A percentile compares a stretch with the other conserved stretches of the same genome.
phyloP scores from a whole-genome alignment of 2,113 vertebrate species.

The Alces alces region DNA sequence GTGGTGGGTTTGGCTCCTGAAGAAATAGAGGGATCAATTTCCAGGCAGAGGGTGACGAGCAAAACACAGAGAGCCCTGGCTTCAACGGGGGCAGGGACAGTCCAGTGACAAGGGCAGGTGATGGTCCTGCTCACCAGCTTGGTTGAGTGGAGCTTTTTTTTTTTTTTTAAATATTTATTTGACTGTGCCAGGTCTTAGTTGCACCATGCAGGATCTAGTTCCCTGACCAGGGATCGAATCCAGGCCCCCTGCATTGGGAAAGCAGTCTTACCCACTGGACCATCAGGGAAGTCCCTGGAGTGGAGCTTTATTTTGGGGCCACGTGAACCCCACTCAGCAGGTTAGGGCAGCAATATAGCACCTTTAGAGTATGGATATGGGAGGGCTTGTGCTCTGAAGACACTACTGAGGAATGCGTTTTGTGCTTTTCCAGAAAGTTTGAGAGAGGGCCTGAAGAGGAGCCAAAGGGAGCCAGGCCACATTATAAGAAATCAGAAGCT shows the following conservation, averaged over 20 bases:
- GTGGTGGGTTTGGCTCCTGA: neutral
- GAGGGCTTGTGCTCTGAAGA: neutral
- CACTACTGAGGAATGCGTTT: neutral
- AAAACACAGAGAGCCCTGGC: neutral
- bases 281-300: neutral
- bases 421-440: slow-evolving; percentile 17
- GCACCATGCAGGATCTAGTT: neutral
- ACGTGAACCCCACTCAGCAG: neutral
- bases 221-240: neutral
- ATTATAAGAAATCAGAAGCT: slow-evolving; percentile 4
- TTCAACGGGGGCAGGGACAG: neutral
- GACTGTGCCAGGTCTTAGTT: neutral
- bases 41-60: neutral
- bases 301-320: neutral
- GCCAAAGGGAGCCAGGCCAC: neutral
- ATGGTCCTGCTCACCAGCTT: neutral
- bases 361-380: neutral
- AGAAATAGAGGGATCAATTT: neutral
- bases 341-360: neutral
- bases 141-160: neutral
- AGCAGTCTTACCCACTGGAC: neutral
- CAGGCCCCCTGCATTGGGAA: neutral
- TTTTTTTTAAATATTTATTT: neutral
- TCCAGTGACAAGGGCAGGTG: neutral
- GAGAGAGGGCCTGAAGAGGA: neutral